phyloP scores from a whole-genome alignment of 2,113 vertebrate genomes.

The Calcarius ornatus region DNA sequence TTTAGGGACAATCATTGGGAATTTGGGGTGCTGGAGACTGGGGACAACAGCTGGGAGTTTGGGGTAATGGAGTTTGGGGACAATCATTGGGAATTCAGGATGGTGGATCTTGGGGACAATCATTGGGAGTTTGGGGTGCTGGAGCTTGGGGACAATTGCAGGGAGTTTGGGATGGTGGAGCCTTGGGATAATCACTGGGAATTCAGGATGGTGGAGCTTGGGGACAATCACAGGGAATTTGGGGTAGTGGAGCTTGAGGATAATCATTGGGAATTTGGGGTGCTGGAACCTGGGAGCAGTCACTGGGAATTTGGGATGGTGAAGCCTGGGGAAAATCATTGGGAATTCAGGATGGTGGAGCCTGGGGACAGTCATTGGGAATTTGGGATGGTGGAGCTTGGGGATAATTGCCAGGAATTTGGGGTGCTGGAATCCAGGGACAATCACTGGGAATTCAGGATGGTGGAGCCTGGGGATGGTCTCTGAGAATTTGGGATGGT shows the following conservation, averaged over 20 bases:
- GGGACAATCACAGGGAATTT: fast-evolving
- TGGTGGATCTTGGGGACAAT: fast-evolving
- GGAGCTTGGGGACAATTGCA: fast-evolving
- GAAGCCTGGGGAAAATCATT: fast-evolving
- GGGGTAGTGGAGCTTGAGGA: fast-evolving
- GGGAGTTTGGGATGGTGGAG: fast-evolving
- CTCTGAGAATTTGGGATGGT: fast-evolving
- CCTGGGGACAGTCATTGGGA: fast-evolving
- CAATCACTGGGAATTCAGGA: fast-evolving
- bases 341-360: fast-evolving
- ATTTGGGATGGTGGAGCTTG: fast-evolving
- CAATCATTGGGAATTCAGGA: fast-evolving
- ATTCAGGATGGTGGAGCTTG: fast-evolving
- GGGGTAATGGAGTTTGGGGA: fast-evolving
- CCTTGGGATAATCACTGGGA: fast-evolving
- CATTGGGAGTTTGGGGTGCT: fast-evolving
- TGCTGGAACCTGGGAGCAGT: fast-evolving
- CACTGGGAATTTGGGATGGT: fast-evolving
- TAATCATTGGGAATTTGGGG: fast-evolving
- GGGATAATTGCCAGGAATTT: fast-evolving
- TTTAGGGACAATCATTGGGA: background rate
- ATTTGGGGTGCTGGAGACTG: fast-evolving
- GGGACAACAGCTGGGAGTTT: background rate
- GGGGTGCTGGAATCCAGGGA: fast-evolving
- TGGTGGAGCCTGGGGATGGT: fast-evolving